Evolutionary conservation across 2,888 invertebrate genomes (phyloP), one percentile per base, ranked within the genome.

Genomic region (Brachycybe producta): DNA sequence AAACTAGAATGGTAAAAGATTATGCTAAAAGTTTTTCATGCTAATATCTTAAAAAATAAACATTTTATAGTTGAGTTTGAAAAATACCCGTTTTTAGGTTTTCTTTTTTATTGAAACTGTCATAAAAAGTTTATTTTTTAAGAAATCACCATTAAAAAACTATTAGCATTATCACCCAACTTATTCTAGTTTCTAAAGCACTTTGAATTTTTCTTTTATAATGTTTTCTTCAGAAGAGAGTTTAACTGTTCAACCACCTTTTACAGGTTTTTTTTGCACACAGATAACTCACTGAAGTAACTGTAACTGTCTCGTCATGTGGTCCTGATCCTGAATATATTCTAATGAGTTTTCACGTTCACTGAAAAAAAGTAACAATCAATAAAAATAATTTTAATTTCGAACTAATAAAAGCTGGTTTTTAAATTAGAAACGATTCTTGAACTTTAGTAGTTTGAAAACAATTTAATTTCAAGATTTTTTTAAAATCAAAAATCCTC

Each of bases 251-350:
- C 8, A n/a, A 2, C 26, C 24, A 41, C 3, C 15, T 5, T 40
- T 24, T 15, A 15, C 8, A 28, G 32, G 35, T 8, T 30, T 23
- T 11, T 7, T 17, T 32, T 44, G 26, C 1, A 5, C 17, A 32
- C 11, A 19, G 8, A 15, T 8, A 15, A 65, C 70, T 64, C 64
- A 75, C 75, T 74, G 73, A 42, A 76, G 59, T 39, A 74, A 61
- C 43, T 73, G 69, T 11, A 76, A 62, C 55, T 75, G 75, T 51
- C 70, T 62, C 39, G 71, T 70, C 23, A 75, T 63, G 54, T 71
- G 68, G 48, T 75, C 73, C 50, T 72, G 71, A 58, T 75, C 73
- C 44, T 69, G 66, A n/a, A 70, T 64, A 55, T 69, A 72, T 55
- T 72, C 71, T 49, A 65, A 58, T 19, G 72, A 64, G 13, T 67